Base-by-base conservation (phyloP, 1,140 invertebrate species). In the Babylonia areolata region DNA sequence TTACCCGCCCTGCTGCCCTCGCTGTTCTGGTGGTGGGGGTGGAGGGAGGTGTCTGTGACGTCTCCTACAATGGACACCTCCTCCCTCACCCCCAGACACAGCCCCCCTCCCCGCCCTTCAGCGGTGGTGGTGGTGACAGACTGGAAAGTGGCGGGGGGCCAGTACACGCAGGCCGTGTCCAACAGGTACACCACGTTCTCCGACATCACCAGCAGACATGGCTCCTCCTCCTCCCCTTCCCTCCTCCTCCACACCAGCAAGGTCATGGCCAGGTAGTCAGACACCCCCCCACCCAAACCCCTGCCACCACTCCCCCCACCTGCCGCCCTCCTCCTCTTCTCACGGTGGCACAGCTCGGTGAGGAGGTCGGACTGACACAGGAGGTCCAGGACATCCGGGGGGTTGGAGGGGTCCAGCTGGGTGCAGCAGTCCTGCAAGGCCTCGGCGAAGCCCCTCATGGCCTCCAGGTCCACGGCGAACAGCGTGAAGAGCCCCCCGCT, bases 401-500 rank as follows among this genome's bases (percentile, higher is more conserved):
- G 35, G 69, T 81, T 87, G 12, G 73, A 35, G 31, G 58, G 33
- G 58, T 87, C 75, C 28, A 87, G 46, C 71, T 75, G 20, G 37
- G 51, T 37, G 82, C 86, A 87, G 58, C 54, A 79, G 17, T 85
- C 69, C 20, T 83, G 58, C 28, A 90, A 35, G 11, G 33, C 82
- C n/a, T 91, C 89, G 17, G 89, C 86, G 85, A 94, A 94, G 0
- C 78, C 79, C 83, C 92, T 91, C 15, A 92, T 88, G 37, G 84
- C 88, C 37, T 87, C 85, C 15, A 89, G 71, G 78, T 93, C 92
- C 78, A 89, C 75, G 11, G 87, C 90, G 79, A 92, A 88, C 42
- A 94, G 87, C 17, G 90, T 91, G 88, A 93, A 92, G 28, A 91
- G 92, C 31, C 93, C 93, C 81, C 88, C 87, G 2, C 91, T 86